Base-by-base conservation (phyloP, 2,888 invertebrate species). In the Pseudococcus viburni region DNA sequence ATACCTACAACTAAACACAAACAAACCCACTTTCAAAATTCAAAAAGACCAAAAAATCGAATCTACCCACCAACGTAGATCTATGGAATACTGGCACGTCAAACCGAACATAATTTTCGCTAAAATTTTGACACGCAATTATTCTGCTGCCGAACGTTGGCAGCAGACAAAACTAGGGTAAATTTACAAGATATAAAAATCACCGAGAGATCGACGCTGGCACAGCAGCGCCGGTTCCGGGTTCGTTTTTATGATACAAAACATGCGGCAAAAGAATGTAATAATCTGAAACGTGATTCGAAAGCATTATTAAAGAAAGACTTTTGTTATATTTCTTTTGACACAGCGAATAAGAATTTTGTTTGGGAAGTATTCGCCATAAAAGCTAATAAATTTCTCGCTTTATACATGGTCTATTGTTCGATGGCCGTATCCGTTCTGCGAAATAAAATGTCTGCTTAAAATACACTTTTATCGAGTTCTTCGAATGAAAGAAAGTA, bases 291-390 rank as follows among this genome's bases (percentile, higher is more conserved):
- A 80, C 80, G 80, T 80, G 80, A 80, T 42, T 42, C 26, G 80
- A 80, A 80, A 80, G 26, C 80, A 46, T 80, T 80, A 80, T 80
- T 42, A 80, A 80, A 80, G 68, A 80, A 80, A 17, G 80, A 80
- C 80, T 80, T 80, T 80, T 80, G 80, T 80, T 26, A 80, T 80
- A 42, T 80, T 80, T 80, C 80, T 80, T 80, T 80, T 80, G 80
- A 80, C 80, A 80, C 26, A 39, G 46, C 68, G 15, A 73, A 17
- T 17, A 39, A 77, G 80, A 80, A 80, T 80, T 80, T 80, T 80
- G 80, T 80, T 80, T 80, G 39, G 42, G 80, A 46, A 80, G 26
- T 80, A 46, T 80, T 80, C 42, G 42, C 59, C 46, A 80, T 42
- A 46, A 46, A 39, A 80, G 80, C 80, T 80, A 80, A 80, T 80